These are phyloP conservation scores for Pantala flavescens DNA, from an alignment of 1,140 invertebrate genomes.

Conservation along the genomic window DNA sequence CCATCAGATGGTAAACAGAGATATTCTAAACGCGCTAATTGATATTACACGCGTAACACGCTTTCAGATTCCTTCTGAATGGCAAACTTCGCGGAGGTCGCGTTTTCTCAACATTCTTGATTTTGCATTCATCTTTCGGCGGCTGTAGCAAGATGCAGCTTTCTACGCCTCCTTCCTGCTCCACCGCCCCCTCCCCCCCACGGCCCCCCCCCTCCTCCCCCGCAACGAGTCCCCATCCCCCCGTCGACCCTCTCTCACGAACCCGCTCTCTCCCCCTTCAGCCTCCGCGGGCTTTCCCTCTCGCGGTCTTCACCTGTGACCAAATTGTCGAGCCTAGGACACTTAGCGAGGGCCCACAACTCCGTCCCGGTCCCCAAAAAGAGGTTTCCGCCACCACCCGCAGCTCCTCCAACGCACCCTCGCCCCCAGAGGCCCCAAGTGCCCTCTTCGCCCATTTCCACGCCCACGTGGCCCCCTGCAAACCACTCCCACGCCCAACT, in stretches of 20 bases:
- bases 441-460: not conserved
- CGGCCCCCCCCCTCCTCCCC: not conserved
- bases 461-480: not conserved
- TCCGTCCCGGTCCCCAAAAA: not conserved
- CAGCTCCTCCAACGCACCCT: not conserved
- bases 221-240: not conserved
- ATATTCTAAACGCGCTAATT: too few species aligned
- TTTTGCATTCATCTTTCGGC: too few species aligned
- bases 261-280: not conserved
- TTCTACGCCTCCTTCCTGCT: not conserved
- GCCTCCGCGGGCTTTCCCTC: not conserved
- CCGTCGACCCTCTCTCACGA: not conserved
- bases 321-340: not conserved
- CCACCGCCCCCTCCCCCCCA: not conserved
- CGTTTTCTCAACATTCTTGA: too few species aligned
- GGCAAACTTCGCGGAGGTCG: too few species aligned
- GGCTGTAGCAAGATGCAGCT: not conserved
- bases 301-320: not conserved
- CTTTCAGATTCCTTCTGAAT: too few species aligned
- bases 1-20: too few species aligned
- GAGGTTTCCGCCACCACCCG: conserved; percentile 1
- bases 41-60: too few species aligned
- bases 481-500: not conserved
- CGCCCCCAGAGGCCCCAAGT: not conserved
- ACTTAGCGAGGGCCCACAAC: not conserved